phyloP scores from a whole-genome alignment of 2,797 vertebrate species.

The Vireo griseus region DNA sequence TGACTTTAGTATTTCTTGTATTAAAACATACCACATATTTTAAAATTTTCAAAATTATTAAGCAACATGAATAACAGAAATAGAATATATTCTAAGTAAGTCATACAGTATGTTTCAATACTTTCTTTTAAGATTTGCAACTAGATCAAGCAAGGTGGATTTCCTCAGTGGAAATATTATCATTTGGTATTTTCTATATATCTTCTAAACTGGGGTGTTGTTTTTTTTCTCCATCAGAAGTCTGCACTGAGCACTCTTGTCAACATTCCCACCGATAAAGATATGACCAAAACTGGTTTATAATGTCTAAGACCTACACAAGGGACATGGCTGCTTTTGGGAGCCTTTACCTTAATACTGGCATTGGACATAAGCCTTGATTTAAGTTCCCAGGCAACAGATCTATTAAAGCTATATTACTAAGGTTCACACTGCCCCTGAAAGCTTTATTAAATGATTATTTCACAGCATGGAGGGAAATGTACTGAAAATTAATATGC shows the following conservation, averaged over 20 bases:
- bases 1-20: not conserved
- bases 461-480: conserved; percentile 38
- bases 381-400: conserved; percentile 27
- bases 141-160: not conserved
- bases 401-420: conserved; percentile 51
- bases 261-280: not conserved
- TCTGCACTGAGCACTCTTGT: not conserved
- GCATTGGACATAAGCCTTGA: conserved; percentile 35
- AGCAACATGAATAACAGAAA: not conserved
- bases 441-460: conserved; percentile 59
- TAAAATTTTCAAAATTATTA: not conserved
- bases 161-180: not conserved
- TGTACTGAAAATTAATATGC: conserved; percentile 39
- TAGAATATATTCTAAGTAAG: not conserved
- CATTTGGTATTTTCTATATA: not conserved
- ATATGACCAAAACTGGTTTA: not conserved
- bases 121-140: not conserved
- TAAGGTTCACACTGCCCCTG: conserved; percentile 28
- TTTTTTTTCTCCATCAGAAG: not conserved
- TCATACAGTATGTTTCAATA: not conserved
- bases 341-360: conserved; percentile 37
- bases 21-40: not conserved
- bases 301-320: not conserved
- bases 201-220: not conserved
- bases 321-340: not conserved